phyloP scores from a whole-genome alignment of 1,140 invertebrate species.

The Microplitis demolitor region DNA sequence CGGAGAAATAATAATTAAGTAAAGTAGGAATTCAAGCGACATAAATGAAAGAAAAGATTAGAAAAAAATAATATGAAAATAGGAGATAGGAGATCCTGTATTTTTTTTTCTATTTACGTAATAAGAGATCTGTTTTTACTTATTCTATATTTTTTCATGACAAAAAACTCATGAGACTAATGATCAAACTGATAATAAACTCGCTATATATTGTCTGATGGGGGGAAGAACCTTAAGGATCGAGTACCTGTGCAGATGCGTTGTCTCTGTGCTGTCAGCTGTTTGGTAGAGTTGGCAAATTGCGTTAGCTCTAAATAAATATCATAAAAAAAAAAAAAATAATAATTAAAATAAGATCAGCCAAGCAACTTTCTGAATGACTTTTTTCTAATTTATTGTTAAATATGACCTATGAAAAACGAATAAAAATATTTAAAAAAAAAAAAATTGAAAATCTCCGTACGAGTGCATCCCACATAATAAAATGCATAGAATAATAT shows the following conservation, averaged over 20 bases:
- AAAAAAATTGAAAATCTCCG: too few species aligned
- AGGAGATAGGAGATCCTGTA: not conserved
- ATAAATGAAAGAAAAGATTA: not conserved
- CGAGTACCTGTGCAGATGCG: slow-evolving; percentile 61
- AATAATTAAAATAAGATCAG: slow-evolving; percentile 26
- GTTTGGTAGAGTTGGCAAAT: slow-evolving; percentile 60
- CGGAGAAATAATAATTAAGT: slow-evolving; percentile 26
- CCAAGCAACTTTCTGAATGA: slow-evolving; percentile 17
- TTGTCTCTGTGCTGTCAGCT: slow-evolving; percentile 61
- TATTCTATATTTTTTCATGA: not conserved
- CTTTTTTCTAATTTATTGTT: not conserved
- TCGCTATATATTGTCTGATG: slow-evolving; percentile 8
- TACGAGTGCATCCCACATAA: too few species aligned
- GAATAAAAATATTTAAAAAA: not conserved
- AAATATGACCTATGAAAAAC: not conserved
- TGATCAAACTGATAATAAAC: slow-evolving; percentile 10
- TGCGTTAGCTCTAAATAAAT: slow-evolving; percentile 62
- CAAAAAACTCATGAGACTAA: slow-evolving; percentile 26
- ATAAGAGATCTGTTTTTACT: not conserved
- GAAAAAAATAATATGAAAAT: not conserved
- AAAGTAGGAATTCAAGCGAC: slow-evolving; percentile 1
- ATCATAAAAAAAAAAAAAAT: slow-evolving; percentile 34
- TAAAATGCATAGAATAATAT: too few species aligned
- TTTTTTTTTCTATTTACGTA: not conserved
- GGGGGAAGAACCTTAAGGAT: slow-evolving; percentile 49